A percentile compares a stretch with the other conserved stretches of the same genome.
These are phyloP conservation scores for Philotrypesis tridentata DNA, from an alignment of 1,140 invertebrate genomes.

Conservation along the genomic window DNA sequence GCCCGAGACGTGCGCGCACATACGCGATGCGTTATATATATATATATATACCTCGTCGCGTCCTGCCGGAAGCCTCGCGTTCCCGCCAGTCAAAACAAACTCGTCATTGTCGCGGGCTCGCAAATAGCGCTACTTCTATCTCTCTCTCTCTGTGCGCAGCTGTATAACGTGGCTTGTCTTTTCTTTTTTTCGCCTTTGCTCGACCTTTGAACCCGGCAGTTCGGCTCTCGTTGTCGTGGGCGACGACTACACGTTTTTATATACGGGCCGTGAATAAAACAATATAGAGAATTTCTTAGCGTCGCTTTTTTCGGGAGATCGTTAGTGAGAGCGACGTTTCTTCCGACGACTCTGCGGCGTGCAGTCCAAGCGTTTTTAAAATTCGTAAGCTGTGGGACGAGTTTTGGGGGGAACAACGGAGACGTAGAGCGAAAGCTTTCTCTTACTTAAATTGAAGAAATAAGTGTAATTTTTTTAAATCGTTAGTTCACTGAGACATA, in stretches of 20 bases:
- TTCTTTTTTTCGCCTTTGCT: neutral
- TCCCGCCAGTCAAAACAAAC: constrained; percentile 19
- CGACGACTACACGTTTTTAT: neutral
- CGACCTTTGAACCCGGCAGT: neutral
- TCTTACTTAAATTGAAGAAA: too few species aligned
- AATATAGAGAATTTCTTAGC: too few species aligned
- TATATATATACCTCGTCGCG: too few species aligned
- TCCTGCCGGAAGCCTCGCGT: neutral
- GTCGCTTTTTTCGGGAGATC: too few species aligned
- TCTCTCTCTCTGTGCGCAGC: neutral
- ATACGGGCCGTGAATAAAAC: neutral
- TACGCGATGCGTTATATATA: constrained; percentile 7
- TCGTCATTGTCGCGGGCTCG: constrained; percentile 17
- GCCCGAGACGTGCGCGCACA: neutral
- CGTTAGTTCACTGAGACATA: too few species aligned
- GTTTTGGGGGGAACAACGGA: too few species aligned
- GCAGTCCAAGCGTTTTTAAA: too few species aligned
- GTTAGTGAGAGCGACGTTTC: too few species aligned
- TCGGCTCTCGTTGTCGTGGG: neutral
- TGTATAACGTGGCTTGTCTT: neutral
- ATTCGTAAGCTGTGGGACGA: too few species aligned
- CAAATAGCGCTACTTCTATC: neutral
- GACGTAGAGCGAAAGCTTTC: too few species aligned
- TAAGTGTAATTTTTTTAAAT: too few species aligned
- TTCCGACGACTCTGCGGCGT: too few species aligned